Evolutionary conservation across 2,888 invertebrate genomes (phyloP), one percentile per base, ranked within the genome.

Genomic region (Cryptocephalus moraei): DNA sequence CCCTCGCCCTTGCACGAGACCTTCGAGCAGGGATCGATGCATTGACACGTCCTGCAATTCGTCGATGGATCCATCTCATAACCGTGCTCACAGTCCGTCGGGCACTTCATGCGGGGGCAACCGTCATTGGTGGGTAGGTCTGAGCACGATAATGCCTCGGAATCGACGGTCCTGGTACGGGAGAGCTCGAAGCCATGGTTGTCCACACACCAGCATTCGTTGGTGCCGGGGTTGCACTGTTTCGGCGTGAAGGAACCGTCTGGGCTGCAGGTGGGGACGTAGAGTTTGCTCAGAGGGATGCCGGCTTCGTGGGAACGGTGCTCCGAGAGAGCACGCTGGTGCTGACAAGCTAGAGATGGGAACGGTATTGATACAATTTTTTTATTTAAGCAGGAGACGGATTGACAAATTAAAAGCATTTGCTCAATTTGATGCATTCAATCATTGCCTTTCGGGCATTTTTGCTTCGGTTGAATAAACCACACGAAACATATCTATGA

Each of bases 191-290:
- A 79, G 0, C 91, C 91, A n/a, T 67, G 62, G 8, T 72, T 67
- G 57, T 90, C 84, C 0, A 90, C 89, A 65, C 91, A 91, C 90
- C 90, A 91, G 65, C 90, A 91, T 54, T 78, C 74, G 22, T 77
- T 74, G 22, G 78, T 80, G 1, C 77, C 75, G 0, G 80, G 79
- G 56, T 81, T 77, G 61, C 90, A 91, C 61, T 91, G 90, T 1
- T 87, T 77, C 2, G 74, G 68, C 41, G 80, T 78, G 70, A 82
- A 91, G 1, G 74, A 72, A 0, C 91, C 91, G 45, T 80, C 81
- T 0, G 73, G 72, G 41, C 77, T 77, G 62, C 91, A 91, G 48
- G 78, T 76, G 0, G 90, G 89, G 11, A 90, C 80, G 68, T 83
- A 86, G 44, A 80, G 75, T 65, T 83, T 81, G 4, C 83, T 77